Evolutionary conservation across 2,888 invertebrate species (phyloP).

Genomic region (Thalpophila matura): DNA sequence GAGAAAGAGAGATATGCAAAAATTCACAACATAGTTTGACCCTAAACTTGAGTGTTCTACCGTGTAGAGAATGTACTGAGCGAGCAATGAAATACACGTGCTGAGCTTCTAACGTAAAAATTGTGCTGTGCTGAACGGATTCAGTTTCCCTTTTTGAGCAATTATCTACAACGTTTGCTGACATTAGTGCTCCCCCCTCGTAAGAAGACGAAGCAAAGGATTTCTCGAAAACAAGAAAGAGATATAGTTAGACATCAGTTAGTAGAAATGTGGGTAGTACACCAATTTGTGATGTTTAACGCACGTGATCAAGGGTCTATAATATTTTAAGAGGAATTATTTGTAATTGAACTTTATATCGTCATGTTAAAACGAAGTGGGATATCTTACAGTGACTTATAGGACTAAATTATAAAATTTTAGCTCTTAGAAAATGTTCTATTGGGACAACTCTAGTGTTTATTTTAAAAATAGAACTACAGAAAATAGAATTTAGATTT

Average conservation of each 20-base stretch:
- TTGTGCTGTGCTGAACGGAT: conserved; percentile 79
- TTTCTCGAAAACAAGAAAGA: conserved; percentile 19
- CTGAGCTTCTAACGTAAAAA: conserved; percentile 66
- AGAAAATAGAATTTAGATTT: conserved; percentile 25
- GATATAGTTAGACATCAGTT: not conserved
- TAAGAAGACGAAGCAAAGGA: conserved; percentile 28
- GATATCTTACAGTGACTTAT: conserved; percentile 51
- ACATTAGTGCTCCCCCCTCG: conserved; percentile 17
- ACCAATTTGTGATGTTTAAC: conserved; percentile 5
- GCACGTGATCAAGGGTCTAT: conserved; percentile 23
- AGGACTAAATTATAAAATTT: conserved; percentile 49
- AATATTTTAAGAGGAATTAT: conserved; percentile 29
- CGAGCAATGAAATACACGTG: conserved; percentile 47
- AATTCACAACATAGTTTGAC: conserved; percentile 82
- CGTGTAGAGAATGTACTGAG: conserved; percentile 41
- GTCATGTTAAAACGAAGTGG: conserved; percentile 37
- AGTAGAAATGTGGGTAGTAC: not conserved
- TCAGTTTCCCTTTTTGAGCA: conserved; percentile 80
- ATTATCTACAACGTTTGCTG: conserved; percentile 55
- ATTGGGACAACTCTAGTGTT: conserved; percentile 22
- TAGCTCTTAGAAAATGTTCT: conserved; percentile 12
- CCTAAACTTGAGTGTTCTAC: conserved; percentile 49
- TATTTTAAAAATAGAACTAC: conserved; percentile 23
- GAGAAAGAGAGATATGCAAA: conserved; percentile 86
- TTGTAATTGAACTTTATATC: conserved; percentile 34